Evolutionary conservation across 2,113 vertebrate species (phyloP).

Genomic region (Tragulus kanchil): DNA sequence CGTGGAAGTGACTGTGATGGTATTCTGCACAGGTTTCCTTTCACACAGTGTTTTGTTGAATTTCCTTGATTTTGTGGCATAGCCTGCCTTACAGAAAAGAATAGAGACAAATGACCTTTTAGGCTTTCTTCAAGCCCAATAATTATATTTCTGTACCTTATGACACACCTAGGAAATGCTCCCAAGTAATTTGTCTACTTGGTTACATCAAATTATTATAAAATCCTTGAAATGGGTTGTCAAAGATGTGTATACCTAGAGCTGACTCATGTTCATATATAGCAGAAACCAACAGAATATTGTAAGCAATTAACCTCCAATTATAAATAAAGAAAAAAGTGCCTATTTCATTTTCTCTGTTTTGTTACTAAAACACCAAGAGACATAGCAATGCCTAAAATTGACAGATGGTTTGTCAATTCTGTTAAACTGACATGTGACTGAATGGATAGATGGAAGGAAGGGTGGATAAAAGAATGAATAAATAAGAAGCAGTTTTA

Average conservation of each 20-base stretch:
- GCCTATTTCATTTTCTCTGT: background rate
- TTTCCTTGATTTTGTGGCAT: slow-evolving; percentile 33
- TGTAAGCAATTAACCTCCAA: too few relatives aligned
- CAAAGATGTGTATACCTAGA: background rate
- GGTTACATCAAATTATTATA: background rate
- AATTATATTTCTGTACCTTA: slow-evolving; percentile 46
- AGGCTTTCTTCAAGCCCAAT: slow-evolving; percentile 32
- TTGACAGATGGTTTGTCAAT: background rate
- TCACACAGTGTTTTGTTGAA: slow-evolving; percentile 26
- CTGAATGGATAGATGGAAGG: background rate
- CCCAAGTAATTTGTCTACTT: background rate
- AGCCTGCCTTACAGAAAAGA: background rate
- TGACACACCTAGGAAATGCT: background rate
- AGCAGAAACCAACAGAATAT: too few relatives aligned
- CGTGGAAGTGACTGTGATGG: background rate
- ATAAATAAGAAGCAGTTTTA: background rate
- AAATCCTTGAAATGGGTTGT: background rate
- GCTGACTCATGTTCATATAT: too few relatives aligned
- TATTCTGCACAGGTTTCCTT: slow-evolving; percentile 46
- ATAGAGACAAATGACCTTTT: slow-evolving; percentile 41
- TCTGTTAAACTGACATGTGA: background rate
- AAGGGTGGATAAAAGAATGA: background rate
- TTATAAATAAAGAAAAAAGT: too few relatives aligned
- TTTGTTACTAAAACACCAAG: background rate
- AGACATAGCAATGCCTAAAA: background rate